phyloP scores from a whole-genome alignment of 2,113 vertebrate species.

The Fregata magnificens region DNA sequence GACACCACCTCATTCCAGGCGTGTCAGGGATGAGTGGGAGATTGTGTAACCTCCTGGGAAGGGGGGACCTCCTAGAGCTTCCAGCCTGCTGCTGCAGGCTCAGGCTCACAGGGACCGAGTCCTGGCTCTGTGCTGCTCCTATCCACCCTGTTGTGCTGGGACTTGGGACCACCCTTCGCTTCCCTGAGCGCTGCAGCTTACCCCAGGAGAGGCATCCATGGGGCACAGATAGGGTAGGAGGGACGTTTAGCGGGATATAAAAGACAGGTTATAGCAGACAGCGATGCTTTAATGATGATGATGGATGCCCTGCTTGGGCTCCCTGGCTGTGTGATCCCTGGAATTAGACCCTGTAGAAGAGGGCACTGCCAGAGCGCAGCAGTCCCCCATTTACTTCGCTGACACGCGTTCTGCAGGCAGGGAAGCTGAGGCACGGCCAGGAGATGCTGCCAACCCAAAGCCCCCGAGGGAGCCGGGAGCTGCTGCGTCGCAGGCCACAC shows the following conservation, averaged over 20 bases:
- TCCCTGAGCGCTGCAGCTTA: background rate
- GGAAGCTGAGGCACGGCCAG: background rate
- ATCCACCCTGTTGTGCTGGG: background rate
- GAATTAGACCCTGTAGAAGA: background rate
- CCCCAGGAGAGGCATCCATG: background rate
- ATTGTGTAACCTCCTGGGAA: conserved; percentile 43
- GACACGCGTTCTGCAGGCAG: background rate
- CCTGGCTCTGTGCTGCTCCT: background rate
- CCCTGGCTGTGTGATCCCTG: background rate
- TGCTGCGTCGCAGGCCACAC: background rate
- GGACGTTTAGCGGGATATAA: background rate
- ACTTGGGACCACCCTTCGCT: background rate
- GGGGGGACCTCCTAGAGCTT: background rate
- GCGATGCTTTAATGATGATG: background rate
- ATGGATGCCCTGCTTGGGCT: background rate
- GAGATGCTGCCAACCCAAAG: background rate
- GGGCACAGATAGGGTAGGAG: background rate
- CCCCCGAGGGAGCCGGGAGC: background rate
- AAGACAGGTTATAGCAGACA: background rate
- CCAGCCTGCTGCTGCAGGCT: background rate
- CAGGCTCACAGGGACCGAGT: background rate
- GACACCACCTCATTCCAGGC: conserved; percentile 68
- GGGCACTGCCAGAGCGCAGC: background rate
- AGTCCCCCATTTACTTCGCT: rapidly evolving
- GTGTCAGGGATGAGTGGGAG: conserved; percentile 19